Base-by-base conservation (phyloP, 1,140 invertebrate species). In the Lethrus apterus region DNA sequence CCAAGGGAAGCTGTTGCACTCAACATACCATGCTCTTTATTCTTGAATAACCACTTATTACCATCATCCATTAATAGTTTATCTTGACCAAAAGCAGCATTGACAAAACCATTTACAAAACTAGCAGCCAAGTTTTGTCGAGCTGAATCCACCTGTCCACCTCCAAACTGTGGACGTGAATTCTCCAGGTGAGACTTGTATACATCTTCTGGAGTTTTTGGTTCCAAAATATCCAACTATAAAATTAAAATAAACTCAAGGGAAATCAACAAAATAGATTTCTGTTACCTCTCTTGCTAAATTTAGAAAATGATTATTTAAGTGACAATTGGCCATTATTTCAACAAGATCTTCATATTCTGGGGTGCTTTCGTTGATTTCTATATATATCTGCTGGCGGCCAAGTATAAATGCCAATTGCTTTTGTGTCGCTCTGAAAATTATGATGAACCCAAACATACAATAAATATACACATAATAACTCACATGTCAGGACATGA, bases 61-160 rank as follows among this genome's bases (percentile, higher is more conserved):
- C 93, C 93, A 69, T 98, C 93, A 58, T 98, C 94, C 51, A 92
- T 89, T 7, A 97, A 78, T 0, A 99, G 74, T 68, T 99, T 99
- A 64, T 99, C 97, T 20, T 92, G 82, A 1, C 96, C 94, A 71
- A 99, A 99, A 1, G 88, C 97, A 34, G 93, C 93, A 68, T 99
- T 99, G 0, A 99, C 95, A 67, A 99, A 98, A 7, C 95, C 96
- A 73, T 99, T 99, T 0, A 99, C 97, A 70, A 99, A 98, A 44
- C 93, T 96, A 0, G 96, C 89, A 0, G 97, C 95, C 4, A 99
- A 71, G 71, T 99, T 99, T 65, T 97, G 93, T 43, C 93, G 74
- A 0, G 93, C 94, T 0, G 93, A 97, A 69, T 98, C 95, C 1
- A 93, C 85, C 56, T 91, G 81, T 4, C 84, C 86, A 10, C 86